Base-by-base conservation (phyloP, 2,888 invertebrate genomes). In the Sericinus montela region DNA sequence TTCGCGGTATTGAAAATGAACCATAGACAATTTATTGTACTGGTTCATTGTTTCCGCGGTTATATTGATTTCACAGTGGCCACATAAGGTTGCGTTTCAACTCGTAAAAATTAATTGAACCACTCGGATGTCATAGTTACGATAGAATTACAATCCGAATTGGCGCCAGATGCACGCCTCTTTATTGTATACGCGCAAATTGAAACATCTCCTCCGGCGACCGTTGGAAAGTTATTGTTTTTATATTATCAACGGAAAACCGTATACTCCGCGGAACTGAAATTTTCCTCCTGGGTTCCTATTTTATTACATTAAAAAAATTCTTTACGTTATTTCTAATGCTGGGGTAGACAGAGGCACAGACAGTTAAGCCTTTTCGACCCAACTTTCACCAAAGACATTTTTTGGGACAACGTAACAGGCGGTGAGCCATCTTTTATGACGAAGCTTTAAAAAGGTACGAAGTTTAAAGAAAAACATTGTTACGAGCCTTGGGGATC, bases 161-260 rank as follows among this genome's bases (percentile, higher is more conserved):
- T 72, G 81, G 76, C 80, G 79, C 77, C 83, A 86, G 80, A 81
- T 85, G 83, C 78, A 70, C 65, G 67, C 63, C 65, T 66, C 63
- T 87, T 87, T 87, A 87, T 82, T 62, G 71, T 71, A 57, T 62
- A 60, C 54, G 65, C 68, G 78, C 74, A 86, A 87, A 87, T 87
- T 86, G 86, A 78, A 83, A 74, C 67, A 67, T 32, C 67, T 65
- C 65, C 65, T 63, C 55, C 58, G 69, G 74, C 78, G 76, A 84
- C 77, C 80, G 76, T 62, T 58, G 59, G 63, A 53, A 59, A 65
- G 70, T 80, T 85, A 85, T 85, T 78, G 83, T 75, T 80, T 79
- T 67, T 65, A 79, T 76, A 82, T 84, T 81, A 80, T 75, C 78
- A 75, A 56, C 61, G 62, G 53, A 37, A 44, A 38, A 11, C 13